These are phyloP conservation scores for Aleiodes alternator DNA, from an alignment of 2,888 invertebrate genomes.

Conservation along the genomic window DNA sequence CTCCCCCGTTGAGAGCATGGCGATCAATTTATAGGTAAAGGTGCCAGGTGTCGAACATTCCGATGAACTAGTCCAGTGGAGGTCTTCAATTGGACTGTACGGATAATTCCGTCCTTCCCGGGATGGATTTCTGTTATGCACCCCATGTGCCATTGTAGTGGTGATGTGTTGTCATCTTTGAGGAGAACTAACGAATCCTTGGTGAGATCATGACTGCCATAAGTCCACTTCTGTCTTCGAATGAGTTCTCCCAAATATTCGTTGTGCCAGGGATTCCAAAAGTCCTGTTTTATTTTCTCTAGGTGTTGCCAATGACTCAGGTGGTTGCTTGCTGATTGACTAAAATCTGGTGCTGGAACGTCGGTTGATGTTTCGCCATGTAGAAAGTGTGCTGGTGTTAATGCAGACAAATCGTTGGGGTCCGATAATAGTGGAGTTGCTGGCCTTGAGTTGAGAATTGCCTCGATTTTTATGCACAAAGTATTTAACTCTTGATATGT, in stretches of 20 bases:
- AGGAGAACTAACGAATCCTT: constrained; percentile 31
- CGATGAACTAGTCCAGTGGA: too few species aligned
- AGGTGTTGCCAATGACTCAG: constrained; percentile 18
- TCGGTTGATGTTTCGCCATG: constrained; percentile 45
- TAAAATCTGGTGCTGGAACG: constrained; percentile 26
- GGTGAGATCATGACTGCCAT: not conserved
- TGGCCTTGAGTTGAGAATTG: constrained; percentile 60
- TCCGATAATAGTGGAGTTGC: constrained; percentile 55
- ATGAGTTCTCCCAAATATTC: constrained; percentile 17
- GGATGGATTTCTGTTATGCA: constrained; percentile 7
- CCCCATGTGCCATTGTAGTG: constrained; percentile 34
- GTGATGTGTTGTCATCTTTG: constrained; percentile 28
- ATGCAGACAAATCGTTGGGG: constrained; percentile 50
- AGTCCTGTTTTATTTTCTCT: constrained; percentile 27
- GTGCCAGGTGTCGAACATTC: too few species aligned
- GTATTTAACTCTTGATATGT: constrained; percentile 62
- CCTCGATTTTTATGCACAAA: constrained; percentile 58
- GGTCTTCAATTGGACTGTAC: not conserved
- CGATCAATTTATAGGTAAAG: too few species aligned
- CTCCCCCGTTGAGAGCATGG: too few species aligned
- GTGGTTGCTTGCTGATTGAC: not conserved
- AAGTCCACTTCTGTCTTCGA: not conserved
- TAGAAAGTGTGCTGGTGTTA: constrained; percentile 65
- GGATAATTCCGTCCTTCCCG: constrained; percentile 14
- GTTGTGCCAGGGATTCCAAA: constrained; percentile 26